Conservation (phyloP, 2,888 invertebrate species). For the Muschampia plurimacula region DNA sequence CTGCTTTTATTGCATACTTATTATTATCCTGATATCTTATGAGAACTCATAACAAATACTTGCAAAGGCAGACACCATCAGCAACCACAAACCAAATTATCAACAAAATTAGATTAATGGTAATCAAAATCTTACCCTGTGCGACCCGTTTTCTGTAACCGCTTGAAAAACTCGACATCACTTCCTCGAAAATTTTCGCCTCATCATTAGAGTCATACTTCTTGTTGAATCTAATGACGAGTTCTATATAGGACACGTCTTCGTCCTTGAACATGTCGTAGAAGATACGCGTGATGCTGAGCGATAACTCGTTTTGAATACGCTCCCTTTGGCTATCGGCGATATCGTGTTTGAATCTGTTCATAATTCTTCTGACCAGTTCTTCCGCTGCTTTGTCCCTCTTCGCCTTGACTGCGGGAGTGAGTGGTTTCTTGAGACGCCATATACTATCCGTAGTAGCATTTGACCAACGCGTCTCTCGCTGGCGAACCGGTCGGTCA, state of each 20-base stretch:
- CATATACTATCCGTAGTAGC: slow-evolving; percentile 10
- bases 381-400: slow-evolving; percentile 68
- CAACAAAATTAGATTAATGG: neutral
- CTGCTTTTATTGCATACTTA: slow-evolving; percentile 28
- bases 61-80: slow-evolving; percentile 28
- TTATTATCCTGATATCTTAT: slow-evolving; percentile 24
- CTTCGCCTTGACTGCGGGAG: slow-evolving; percentile 53
- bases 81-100: slow-evolving; percentile 33
- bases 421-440: slow-evolving; percentile 26
- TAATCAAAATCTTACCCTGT: slow-evolving; percentile 62
- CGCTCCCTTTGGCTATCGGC: slow-evolving; percentile 54
- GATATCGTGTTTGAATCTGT: slow-evolving; percentile 56
- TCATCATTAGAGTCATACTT: slow-evolving; percentile 60
- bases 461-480: slow-evolving; percentile 18
- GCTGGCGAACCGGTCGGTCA: slow-evolving; percentile 16
- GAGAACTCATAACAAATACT: slow-evolving; percentile 10
- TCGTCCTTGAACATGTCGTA: slow-evolving; percentile 65
- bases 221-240: slow-evolving; percentile 68
- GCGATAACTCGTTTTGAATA: slow-evolving; percentile 58
- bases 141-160: slow-evolving; percentile 60
- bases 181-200: slow-evolving; percentile 63
- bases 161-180: slow-evolving; percentile 61
- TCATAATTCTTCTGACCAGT: slow-evolving; percentile 60
- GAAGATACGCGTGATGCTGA: slow-evolving; percentile 55
- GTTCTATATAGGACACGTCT: slow-evolving; percentile 71